A percentile compares a stretch with the other conserved stretches of the same genome.
phyloP scores from a whole-genome alignment of 2,888 invertebrate genomes.

The Kuschelorhynchus macadamiae region DNA sequence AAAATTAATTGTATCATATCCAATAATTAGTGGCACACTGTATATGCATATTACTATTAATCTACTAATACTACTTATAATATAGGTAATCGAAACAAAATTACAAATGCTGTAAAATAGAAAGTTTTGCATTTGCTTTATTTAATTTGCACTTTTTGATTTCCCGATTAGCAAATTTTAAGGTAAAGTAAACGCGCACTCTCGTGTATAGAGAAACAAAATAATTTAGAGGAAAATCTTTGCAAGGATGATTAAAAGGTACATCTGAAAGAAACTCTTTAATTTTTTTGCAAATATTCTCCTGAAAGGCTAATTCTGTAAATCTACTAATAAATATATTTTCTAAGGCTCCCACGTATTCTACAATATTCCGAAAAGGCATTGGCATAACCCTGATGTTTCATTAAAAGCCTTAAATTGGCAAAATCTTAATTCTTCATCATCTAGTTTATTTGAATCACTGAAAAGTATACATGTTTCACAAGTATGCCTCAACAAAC shows the following conservation, averaged over 20 bases:
- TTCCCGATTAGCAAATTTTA: not conserved
- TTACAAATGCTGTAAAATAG: no score
- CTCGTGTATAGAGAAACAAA: not conserved
- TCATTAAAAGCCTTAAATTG: not conserved
- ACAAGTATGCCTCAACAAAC: no score
- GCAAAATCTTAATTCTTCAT: not conserved
- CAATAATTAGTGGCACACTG: no score
- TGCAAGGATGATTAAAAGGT: not conserved
- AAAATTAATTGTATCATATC: no score
- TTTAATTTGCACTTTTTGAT: not conserved
- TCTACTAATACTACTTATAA: no score
- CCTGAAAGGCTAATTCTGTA: not conserved
- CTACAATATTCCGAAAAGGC: no score
- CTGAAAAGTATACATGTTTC: no score
- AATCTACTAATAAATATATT: not conserved
- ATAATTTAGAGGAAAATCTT: not conserved
- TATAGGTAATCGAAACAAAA: no score
- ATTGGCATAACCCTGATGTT: not conserved
- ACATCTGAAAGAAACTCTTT: not conserved
- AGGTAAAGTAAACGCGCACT: not conserved
- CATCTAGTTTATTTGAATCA: no score
- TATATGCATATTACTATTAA: no score
- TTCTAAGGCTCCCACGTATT: not conserved
- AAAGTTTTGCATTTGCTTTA: not conserved
- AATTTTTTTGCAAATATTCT: not conserved